Conservation (phyloP, 2,797 vertebrate genomes). For the Manis javanica region DNA sequence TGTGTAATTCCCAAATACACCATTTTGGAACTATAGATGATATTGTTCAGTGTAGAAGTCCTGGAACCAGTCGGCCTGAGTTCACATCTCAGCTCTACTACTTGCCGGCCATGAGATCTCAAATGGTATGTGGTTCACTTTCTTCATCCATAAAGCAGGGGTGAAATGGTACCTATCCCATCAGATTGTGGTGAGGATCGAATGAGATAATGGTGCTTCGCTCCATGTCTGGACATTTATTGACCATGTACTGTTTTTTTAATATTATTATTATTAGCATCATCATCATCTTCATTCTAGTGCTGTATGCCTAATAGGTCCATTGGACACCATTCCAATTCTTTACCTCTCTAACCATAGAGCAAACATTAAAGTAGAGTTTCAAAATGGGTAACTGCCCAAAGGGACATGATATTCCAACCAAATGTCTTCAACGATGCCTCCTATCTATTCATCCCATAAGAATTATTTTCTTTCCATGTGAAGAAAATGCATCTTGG, state of each 20-base stretch:
- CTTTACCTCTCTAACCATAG: not conserved
- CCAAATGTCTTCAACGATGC: not conserved
- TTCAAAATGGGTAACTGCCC: not conserved
- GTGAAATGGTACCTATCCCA: not conserved
- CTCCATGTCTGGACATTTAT: not conserved
- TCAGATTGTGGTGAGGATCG: not conserved
- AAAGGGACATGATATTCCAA: not conserved
- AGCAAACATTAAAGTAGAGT: not conserved
- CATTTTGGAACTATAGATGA: not conserved
- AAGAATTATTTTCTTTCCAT: not conserved
- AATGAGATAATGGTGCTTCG: not conserved
- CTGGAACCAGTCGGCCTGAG: not conserved
- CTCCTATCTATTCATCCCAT: not conserved
- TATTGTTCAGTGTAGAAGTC: not conserved
- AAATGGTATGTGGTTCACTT: not conserved
- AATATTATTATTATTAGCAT: not conserved
- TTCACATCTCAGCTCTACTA: not conserved
- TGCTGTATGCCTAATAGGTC: not conserved
- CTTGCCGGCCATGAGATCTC: not conserved
- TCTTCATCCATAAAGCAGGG: not conserved
- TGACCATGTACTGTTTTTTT: not conserved
- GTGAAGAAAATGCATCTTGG: not conserved
- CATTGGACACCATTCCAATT: not conserved
- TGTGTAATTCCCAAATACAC: not conserved
- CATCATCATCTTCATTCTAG: not conserved